A percentile compares a stretch with the other conserved stretches of the same genome.
Evolutionary conservation across 1,140 invertebrate genomes (phyloP).

Genomic region (Zaprionus tsacasi): DNA sequence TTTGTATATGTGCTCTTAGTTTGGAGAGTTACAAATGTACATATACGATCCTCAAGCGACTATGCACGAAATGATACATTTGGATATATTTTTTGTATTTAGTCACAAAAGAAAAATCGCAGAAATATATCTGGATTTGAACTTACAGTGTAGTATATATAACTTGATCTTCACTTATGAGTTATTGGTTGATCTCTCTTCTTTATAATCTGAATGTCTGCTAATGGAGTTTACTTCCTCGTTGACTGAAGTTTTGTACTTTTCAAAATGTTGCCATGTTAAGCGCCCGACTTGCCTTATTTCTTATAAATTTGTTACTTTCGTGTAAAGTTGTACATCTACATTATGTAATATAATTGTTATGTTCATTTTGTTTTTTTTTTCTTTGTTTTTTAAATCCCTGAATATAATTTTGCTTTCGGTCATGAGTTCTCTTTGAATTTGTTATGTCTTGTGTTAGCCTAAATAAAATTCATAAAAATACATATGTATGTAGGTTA

Average conservation of each 20-base stretch:
- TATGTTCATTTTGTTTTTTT: conserved; percentile 25
- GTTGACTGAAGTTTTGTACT: conserved; percentile 59
- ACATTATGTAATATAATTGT: conserved; percentile 29
- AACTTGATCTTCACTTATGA: conserved; percentile 54
- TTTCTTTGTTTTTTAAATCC: conserved; percentile 68
- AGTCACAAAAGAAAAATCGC: not conserved
- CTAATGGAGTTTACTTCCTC: conserved; percentile 53
- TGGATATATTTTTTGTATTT: not conserved
- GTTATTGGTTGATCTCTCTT: conserved; percentile 35
- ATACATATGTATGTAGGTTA: conserved; percentile 65
- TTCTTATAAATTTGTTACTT: conserved; percentile 34
- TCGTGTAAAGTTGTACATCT: conserved; percentile 42
- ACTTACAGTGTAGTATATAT: conserved; percentile 22
- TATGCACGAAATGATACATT: conserved; percentile 35
- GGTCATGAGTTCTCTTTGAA: conserved; percentile 60
- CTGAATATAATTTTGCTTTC: conserved; percentile 83
- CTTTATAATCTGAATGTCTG: conserved; percentile 55
- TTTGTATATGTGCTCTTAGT: conserved; percentile 48
- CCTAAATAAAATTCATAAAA: conserved; percentile 82
- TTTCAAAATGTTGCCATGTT: conserved; percentile 66
- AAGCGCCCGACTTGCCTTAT: conserved; percentile 51
- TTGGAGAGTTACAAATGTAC: conserved; percentile 24
- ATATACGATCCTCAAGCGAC: conserved; percentile 28
- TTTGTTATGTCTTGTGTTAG: conserved; percentile 68
- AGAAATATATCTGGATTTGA: not conserved